Conservation (phyloP, 2,113 vertebrate genomes). For the Archocentrus centrarchus region DNA sequence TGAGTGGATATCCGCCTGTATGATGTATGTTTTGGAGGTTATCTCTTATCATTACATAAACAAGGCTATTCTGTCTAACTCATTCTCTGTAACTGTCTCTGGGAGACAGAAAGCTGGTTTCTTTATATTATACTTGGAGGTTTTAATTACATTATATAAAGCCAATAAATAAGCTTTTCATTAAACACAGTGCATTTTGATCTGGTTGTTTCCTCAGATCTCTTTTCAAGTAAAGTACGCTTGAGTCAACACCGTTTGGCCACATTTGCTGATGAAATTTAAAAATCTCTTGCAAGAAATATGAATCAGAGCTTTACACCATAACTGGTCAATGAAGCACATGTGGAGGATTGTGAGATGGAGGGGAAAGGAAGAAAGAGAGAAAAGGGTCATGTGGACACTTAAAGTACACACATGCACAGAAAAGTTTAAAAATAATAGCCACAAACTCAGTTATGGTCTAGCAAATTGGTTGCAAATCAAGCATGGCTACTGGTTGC, state of each 20-base stretch:
- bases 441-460: neutral
- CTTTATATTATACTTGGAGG: neutral
- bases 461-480: neutral
- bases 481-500: neutral
- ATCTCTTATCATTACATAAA: neutral
- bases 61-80: neutral
- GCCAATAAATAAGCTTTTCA: slow-evolving; percentile 21
- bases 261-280: slow-evolving; percentile 42
- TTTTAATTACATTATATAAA: neutral
- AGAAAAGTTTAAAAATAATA: neutral
- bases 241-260: slow-evolving; percentile 4
- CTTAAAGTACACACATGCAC: neutral
- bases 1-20: neutral
- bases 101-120: neutral
- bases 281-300: slow-evolving; percentile 49
- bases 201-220: slow-evolving; percentile 19
- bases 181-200: slow-evolving; percentile 14
- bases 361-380: slow-evolving; percentile 12
- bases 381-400: slow-evolving; percentile 44
- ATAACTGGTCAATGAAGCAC: slow-evolving; percentile 53
- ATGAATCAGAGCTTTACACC: slow-evolving; percentile 51
- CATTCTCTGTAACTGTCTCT: neutral
- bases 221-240: slow-evolving; percentile 29
- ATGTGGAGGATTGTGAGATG: slow-evolving; percentile 52
- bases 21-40: neutral